Evolutionary conservation across 2,888 invertebrate genomes (phyloP), one percentile per base, ranked within the genome.

Genomic region (Monochamus alternatus): DNA sequence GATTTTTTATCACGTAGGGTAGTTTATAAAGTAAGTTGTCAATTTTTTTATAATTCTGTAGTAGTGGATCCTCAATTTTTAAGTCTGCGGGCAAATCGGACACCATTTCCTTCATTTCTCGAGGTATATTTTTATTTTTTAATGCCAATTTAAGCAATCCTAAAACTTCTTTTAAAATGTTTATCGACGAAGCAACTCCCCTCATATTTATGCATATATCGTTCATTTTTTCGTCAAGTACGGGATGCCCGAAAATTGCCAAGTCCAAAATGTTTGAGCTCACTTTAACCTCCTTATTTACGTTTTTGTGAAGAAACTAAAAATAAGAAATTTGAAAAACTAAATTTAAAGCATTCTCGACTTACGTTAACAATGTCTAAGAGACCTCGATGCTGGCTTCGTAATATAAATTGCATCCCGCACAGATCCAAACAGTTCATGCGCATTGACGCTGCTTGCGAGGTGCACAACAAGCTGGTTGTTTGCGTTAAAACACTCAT

Each of bases 161-260:
- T 0, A 64, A 60, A 0, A 88, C 78, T 43, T 83, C 75, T 0
- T 66, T 14, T 0, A 88, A 2, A 55, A 81, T 84, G 10, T 47
- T 30, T 7, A 51, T 31, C 3, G 43, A 0, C 85, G 85, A 67
- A 82, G 86, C 47, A 55, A 83, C 22, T 3, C 91, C 90, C 78
- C 90, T 89, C 55, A 93, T 88, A 14, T 90, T 90, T 10, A 89
- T 78, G 0, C 91, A 92, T 0, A 89, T 86, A 51, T 84, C 83
- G 63, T 91, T 85, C 1, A 93, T 89, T 43, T 90, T 88, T 0
- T 92, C 91, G 62, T 92, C 91, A 0, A 92, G 89, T 1, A 93
- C 90, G n/a, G 89, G 84, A 83, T 92, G 92, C 0, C 94, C 94
- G 83, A 92, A 93, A 9, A 94, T 84, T 0, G 92, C 90, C 85